Percentiles rank a stretch among this genome's conserved stretches.
Conservation (phyloP, 2,888 invertebrate species). For the Monoplex corrugatus region DNA sequence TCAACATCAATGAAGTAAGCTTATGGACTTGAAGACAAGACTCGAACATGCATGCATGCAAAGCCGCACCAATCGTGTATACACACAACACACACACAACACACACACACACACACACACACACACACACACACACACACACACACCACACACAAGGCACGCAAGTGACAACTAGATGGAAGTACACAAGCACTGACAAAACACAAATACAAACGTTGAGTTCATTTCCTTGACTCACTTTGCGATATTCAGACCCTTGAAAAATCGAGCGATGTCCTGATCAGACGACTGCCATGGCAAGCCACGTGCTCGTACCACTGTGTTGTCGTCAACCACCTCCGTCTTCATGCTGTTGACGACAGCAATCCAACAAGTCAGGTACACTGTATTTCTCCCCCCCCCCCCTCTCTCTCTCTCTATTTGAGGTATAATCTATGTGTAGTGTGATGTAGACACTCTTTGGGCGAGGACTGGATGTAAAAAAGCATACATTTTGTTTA, state of each 20-base stretch:
- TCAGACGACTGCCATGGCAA: conserved; percentile 99
- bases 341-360: conserved; percentile 85
- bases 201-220: not conserved
- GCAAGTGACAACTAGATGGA: not conserved
- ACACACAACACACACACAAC: not conserved
- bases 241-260: conserved; percentile 97
- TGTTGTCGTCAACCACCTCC: conserved; percentile 98
- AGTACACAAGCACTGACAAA: not conserved
- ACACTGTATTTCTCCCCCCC: not conserved
- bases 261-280: conserved; percentile 99
- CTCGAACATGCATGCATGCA: no score
- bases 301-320: conserved; percentile 96
- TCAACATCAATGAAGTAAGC: no score
- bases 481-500: no score
- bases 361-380: not conserved
- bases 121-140: not conserved
- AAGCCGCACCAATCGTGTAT: no score
- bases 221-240: conserved; percentile 71
- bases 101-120: not conserved
- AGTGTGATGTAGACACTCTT: no score
- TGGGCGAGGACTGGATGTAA: no score
- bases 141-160: conserved; percentile 12
- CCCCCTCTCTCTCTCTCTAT: no score
- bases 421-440: no score
- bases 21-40: no score